Base-by-base conservation (phyloP, 2,797 vertebrate species). In the Adelosebastes latens region DNA sequence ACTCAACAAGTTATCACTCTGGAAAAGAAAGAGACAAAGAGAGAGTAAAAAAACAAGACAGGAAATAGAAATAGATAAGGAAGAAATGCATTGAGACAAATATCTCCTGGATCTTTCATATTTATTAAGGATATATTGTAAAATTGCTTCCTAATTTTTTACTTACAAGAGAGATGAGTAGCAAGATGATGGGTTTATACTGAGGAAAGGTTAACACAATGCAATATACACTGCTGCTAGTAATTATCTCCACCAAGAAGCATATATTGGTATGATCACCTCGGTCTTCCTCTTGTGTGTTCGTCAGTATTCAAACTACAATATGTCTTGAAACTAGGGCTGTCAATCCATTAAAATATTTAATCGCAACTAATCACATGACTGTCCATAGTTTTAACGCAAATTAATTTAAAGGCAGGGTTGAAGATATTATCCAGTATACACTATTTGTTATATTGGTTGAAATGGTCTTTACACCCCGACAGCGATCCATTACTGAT, bases 1-100 rank as follows among this genome's bases (percentile, higher is more conserved):
- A 91, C 96, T 96, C 89, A 99, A 93, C 85, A 99, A 95, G 77
- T 95, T 96, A 79, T 99, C 97, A 64, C 90, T 97, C 98, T 99
- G 92, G 36, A 69, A 53, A 18, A 56, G 53, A 75, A 59, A 62
- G 46, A 14, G n/a, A 42, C 29, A 49, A 11, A 62, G 27, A 31
- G 22, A 52, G 53, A 55, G 52, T 5, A 32, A 25, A 36, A 4
- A 25, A 52, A 16, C 13, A 12, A 39, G 6, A 42, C 36, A 61
- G 22, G 2, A 58, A 55, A 36, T 13, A 42, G 12, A 3, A n/a
- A 55, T 12, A 73, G 36, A 82, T 4, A 65, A 65, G 60, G 13
- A 22, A 55, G 22, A 59, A 49, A 59, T 69, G 2, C 5, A 63
- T 29, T 32, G 25, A 63, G 49, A 55, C 6, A 42, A 12, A 65